Evolutionary conservation across 2,888 invertebrate species (phyloP).

Genomic region (Byasa hedistus): DNA sequence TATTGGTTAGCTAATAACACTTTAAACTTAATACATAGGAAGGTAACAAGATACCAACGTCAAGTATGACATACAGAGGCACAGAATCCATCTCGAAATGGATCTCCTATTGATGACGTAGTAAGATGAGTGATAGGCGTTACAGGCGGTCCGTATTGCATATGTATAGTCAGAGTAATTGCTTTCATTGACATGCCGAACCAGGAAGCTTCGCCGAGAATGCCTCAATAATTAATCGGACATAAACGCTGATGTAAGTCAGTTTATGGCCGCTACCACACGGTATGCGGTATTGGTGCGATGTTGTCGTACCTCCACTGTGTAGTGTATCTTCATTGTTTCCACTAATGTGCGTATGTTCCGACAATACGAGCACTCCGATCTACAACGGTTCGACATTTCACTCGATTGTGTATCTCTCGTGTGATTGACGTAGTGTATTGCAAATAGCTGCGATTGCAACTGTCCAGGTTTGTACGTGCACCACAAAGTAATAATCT

Average conservation of each 20-base stretch:
- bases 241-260: slow-evolving; percentile 58
- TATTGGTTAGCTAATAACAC: too few species aligned
- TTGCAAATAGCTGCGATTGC: slow-evolving; percentile 1
- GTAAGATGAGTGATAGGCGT: slow-evolving; percentile 40
- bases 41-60: too few species aligned
- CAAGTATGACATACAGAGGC: slow-evolving; percentile 16
- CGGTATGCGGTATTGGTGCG: slow-evolving; percentile 23
- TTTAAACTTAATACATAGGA: too few species aligned
- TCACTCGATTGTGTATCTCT: slow-evolving; percentile 3
- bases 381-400: slow-evolving; percentile 11
- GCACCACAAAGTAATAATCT: not conserved
- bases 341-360: slow-evolving; percentile 29
- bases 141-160: slow-evolving; percentile 38
- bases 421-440: not conserved
- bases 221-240: slow-evolving; percentile 70
- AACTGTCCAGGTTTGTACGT: not conserved
- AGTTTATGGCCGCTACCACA: slow-evolving; percentile 46
- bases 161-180: slow-evolving; percentile 62
- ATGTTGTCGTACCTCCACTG: slow-evolving; percentile 13
- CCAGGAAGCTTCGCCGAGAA: slow-evolving; percentile 56
- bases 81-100: slow-evolving; percentile 43
- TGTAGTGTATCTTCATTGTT: slow-evolving; percentile 22
- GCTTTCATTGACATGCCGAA: slow-evolving; percentile 72
- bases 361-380: slow-evolving; percentile 32
- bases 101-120: slow-evolving; percentile 48